Percentiles rank a stretch among this genome's conserved stretches.
Evolutionary conservation across 2,888 invertebrate species (phyloP).

Genomic region (Pristionchus maxplancki): DNA sequence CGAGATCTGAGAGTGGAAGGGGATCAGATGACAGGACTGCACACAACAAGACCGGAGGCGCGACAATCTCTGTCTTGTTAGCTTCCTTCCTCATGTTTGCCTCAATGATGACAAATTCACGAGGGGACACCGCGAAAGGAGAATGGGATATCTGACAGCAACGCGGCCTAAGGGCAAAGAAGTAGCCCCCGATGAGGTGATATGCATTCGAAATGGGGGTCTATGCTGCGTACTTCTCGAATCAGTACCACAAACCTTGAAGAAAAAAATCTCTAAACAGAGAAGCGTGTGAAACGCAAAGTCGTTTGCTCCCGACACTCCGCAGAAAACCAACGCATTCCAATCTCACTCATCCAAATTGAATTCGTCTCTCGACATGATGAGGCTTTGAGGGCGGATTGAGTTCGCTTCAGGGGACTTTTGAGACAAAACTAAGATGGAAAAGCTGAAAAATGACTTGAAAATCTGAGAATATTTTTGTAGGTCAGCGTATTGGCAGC

Average conservation of each 20-base stretch:
- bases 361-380: background rate
- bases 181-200: background rate
- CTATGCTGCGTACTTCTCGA: too few relatives aligned
- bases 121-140: background rate
- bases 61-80: background rate
- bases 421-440: background rate
- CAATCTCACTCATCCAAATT: constrained; percentile 13
- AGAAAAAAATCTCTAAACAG: background rate
- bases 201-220: constrained; percentile 5
- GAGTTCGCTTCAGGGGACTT: background rate
- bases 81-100: constrained; percentile 1
- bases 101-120: constrained; percentile 23
- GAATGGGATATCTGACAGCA: constrained; percentile 13
- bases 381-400: background rate
- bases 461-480: background rate
- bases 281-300: background rate
- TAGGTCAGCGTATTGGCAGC: constrained; percentile 76
- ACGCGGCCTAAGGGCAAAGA: background rate
- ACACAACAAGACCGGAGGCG: background rate
- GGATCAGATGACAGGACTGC: background rate
- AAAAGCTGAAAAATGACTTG: background rate
- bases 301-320: background rate
- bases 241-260: too few relatives aligned
- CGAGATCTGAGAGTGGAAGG: background rate
- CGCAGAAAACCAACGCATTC: background rate